Evolutionary conservation across 2,888 invertebrate genomes (phyloP).

Genomic region (Myopa tessellatipennis): DNA sequence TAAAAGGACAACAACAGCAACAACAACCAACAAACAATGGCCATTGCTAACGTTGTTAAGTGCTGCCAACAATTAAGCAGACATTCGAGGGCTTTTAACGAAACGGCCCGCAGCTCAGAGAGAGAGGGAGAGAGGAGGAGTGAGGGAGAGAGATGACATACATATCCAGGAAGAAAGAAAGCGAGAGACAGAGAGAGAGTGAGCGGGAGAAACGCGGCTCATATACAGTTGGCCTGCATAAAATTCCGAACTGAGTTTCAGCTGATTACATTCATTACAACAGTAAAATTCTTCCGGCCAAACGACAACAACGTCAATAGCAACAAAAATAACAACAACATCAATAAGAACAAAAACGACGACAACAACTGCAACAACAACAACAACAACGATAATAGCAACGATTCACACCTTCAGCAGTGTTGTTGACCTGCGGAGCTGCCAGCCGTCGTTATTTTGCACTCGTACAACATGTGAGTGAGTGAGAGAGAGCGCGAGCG

Average conservation of each 20-base stretch:
- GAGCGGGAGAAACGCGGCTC: not conserved
- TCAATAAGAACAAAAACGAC: not conserved
- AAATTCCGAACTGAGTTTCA: slow-evolving; percentile 7
- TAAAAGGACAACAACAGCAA: not conserved
- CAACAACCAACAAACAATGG: not conserved
- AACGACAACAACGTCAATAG: not conserved
- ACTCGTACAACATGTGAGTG: not conserved
- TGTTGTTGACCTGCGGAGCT: not conserved
- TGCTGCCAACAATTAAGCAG: slow-evolving; percentile 27
- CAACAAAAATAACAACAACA: not conserved
- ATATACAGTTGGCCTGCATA: not conserved
- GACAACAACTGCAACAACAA: not conserved
- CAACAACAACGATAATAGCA: not conserved
- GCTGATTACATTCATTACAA: slow-evolving; percentile 21
- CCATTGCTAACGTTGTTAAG: slow-evolving; percentile 7
- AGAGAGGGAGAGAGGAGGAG: too few relatives aligned
- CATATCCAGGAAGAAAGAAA: not conserved
- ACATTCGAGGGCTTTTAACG: slow-evolving; percentile 8
- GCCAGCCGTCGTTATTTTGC: not conserved
- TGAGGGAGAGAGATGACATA: too few relatives aligned
- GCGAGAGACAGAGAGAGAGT: too few relatives aligned
- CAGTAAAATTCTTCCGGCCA: slow-evolving; percentile 18
- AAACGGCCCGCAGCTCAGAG: not conserved
- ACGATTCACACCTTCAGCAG: not conserved
- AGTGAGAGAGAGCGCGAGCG: not conserved